Percentiles rank a stretch among this genome's conserved stretches.
Evolutionary conservation across 2,888 invertebrate species (phyloP).

Genomic region (Serripes groenlandicus): DNA sequence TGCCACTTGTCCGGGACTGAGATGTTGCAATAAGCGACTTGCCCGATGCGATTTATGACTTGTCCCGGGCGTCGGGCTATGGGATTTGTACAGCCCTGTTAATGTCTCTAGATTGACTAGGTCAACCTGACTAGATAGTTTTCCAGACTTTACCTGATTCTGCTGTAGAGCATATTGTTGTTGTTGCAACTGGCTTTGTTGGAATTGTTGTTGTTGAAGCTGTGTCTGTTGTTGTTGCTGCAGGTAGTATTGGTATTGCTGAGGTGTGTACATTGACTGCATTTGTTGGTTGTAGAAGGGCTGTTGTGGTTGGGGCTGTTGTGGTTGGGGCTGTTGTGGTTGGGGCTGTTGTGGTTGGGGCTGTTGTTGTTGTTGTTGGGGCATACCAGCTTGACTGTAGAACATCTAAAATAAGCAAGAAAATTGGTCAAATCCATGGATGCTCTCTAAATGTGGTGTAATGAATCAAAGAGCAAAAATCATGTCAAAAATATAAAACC

Average conservation of each 20-base stretch:
- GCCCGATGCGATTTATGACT: too few species aligned
- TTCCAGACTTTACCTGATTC: conserved; percentile 25
- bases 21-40: too few species aligned
- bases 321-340: too few species aligned
- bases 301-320: conserved; percentile 55
- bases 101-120: too few species aligned
- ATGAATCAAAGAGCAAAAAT: too few species aligned
- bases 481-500: too few species aligned
- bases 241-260: conserved; percentile 20
- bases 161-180: conserved; percentile 63
- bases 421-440: too few species aligned
- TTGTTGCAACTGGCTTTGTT: conserved; percentile 59
- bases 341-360: conserved; percentile 60
- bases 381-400: conserved; percentile 28
- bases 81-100: too few species aligned
- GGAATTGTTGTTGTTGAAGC: conserved; percentile 39
- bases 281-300: conserved; percentile 38
- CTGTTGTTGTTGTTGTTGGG: conserved; percentile 57
- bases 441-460: too few species aligned
- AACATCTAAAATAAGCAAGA: not conserved
- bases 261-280: conserved; percentile 9
- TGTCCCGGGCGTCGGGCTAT: too few species aligned
- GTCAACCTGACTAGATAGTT: too few species aligned
- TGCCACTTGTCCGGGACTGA: too few species aligned
- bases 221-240: conserved; percentile 49